Evolutionary conservation across 1,140 invertebrate species (phyloP), one percentile per base, ranked within the genome.

Genomic region (Neuroterus valhalla): DNA sequence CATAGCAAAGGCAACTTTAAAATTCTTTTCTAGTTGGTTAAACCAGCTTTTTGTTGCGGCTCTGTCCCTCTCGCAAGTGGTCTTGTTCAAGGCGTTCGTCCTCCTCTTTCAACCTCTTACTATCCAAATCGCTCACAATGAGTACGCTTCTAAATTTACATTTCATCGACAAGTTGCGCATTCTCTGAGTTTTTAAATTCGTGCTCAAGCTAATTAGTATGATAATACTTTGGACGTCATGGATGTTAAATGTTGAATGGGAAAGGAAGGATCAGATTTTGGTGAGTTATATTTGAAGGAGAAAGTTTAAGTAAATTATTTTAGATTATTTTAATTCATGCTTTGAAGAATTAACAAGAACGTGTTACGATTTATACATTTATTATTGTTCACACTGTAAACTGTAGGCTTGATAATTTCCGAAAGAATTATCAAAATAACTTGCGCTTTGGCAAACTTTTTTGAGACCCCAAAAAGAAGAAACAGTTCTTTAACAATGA

Each of bases 141-240:
- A 15, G 52, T 14, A 3, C 52, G 19, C 52, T 62, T 23, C 23
- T 62, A 31, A 15, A 62, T 62, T 62, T 62, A 62, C 26, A 62
- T 62, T 62, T 38, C 31, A 23, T 62, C 23, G 31, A 62, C 12
- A 14, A 55, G 52, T 62, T 31, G 3, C 23, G 55, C 26, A 26
- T 3, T 31, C 8, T n/a, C 12, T 23, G 0, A 21, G 23, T 23
- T 44, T 17, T 21, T 52, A 45, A 72, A 76, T 76, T 76, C 70
- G 72, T 81, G 71, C 71, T 67, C 31, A 38, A 26, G 66, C 19
- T 31, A 15, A 44, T 19, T 14, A 23, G 31, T 26, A 62, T 62
- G 55, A 31, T 62, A 62, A 62, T 62, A n/a, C 23, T 26, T 38
- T 38, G 5, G 4, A 31, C 31, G 15, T 62, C 23, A 15, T 26